These are phyloP conservation scores for Lysiphlebus fabarum DNA, from an alignment of 1,140 invertebrate genomes.

Conservation along the genomic window DNA sequence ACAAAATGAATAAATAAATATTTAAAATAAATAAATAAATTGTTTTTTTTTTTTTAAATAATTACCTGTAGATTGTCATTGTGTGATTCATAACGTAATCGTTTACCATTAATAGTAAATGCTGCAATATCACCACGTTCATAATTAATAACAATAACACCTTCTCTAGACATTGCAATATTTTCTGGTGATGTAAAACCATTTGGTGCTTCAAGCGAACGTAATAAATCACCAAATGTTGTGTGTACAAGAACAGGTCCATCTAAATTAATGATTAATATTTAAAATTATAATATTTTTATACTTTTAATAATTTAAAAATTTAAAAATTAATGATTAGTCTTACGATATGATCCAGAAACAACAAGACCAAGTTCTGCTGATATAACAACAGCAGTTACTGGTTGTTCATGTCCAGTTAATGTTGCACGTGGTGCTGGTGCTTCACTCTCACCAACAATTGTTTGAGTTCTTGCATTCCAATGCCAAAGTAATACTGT, in stretches of 20 bases:
- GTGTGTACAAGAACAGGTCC: conserved; percentile 96
- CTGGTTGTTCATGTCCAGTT: conserved; percentile 94
- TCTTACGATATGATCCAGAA: conserved; percentile 82
- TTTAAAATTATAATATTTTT: conserved; percentile 18
- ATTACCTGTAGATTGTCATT: conserved; percentile 91
- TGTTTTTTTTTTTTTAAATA: conserved; percentile 2
- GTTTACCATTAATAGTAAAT: conserved; percentile 88
- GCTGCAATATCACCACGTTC: conserved; percentile 88
- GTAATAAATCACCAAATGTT: conserved; percentile 94
- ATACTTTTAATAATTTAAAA: conserved; percentile 11
- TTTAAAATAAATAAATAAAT: background rate
- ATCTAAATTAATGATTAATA: conserved; percentile 58
- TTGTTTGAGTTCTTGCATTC: conserved; percentile 92
- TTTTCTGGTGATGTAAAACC: conserved; percentile 84
- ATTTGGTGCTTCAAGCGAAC: conserved; percentile 79
- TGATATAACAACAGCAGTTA: conserved; percentile 92
- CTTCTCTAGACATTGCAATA: conserved; percentile 91
- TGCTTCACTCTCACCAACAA: conserved; percentile 92
- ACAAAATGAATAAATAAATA: conserved; percentile 19
- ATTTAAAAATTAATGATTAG: conserved; percentile 24
- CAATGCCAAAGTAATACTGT: conserved; percentile 98
- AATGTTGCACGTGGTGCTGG: conserved; percentile 93
- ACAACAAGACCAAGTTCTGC: conserved; percentile 97
- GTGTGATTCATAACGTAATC: conserved; percentile 82
- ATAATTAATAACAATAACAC: conserved; percentile 93